Evolutionary conservation across 2,797 vertebrate genomes (phyloP).

Genomic region (Mycteria americana): DNA sequence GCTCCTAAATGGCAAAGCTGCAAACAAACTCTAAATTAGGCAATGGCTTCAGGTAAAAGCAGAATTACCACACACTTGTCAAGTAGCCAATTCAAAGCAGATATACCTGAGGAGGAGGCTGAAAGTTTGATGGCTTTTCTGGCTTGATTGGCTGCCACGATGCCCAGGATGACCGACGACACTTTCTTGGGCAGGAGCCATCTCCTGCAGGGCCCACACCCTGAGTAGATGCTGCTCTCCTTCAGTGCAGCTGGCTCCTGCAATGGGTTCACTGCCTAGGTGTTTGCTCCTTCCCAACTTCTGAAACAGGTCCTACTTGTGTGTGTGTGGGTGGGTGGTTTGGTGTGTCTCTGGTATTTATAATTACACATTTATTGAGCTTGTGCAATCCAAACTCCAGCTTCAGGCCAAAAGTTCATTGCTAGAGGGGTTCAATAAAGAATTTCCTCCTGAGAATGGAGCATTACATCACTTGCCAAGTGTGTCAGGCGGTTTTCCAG

Average conservation of each 20-base stretch:
- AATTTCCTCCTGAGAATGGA: constrained; percentile 52
- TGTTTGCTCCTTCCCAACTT: background rate
- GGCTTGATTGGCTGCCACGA: constrained; percentile 14
- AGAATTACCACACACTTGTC: constrained; percentile 57
- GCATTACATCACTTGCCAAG: constrained; percentile 58
- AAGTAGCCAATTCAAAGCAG: constrained; percentile 58
- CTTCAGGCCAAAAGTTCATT: constrained; percentile 64
- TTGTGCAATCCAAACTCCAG: constrained; percentile 58
- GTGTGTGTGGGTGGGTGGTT: background rate
- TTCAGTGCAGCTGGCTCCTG: constrained; percentile 21
- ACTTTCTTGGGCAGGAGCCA: constrained; percentile 54
- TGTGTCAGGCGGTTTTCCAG: constrained; percentile 52
- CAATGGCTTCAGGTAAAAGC: constrained; percentile 54
- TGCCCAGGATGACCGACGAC: constrained; percentile 42
- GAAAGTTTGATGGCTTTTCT: constrained; percentile 29
- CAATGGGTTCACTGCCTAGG: background rate
- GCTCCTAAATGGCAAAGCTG: constrained; percentile 43
- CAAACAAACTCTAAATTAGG: constrained; percentile 54
- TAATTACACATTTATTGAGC: constrained; percentile 61
- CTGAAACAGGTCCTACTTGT: constrained; percentile 53
- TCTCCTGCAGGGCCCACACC: constrained; percentile 49
- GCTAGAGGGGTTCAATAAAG: constrained; percentile 62
- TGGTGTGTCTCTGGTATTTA: constrained; percentile 48
- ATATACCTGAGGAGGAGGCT: constrained; percentile 33
- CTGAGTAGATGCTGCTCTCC: background rate